These are phyloP conservation scores for Furnarius figulus DNA, from an alignment of 2,113 vertebrate genomes.

Conservation along the genomic window DNA sequence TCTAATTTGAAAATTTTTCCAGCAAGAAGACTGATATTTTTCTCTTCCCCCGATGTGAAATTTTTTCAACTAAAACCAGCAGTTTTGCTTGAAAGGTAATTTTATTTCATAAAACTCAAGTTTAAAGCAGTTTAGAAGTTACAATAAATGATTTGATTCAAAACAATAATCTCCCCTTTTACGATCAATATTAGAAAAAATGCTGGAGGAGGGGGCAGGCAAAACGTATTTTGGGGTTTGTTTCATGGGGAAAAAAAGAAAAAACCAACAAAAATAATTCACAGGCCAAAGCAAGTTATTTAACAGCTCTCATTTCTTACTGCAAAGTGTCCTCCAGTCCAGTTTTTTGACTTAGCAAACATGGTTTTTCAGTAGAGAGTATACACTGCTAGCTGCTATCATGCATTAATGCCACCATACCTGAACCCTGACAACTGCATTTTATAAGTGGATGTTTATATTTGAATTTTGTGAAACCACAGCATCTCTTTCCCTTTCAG, in stretches of 20 bases:
- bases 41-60: not conserved
- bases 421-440: not conserved
- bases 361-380: not conserved
- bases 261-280: not conserved
- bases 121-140: not conserved
- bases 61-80: not conserved
- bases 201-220: rapidly evolving
- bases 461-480: constrained; percentile 24
- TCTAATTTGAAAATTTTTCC: not conserved
- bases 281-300: not conserved
- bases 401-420: not conserved
- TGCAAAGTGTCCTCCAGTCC: not conserved
- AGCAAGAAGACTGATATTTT: not conserved
- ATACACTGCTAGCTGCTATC: not conserved
- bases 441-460: constrained; percentile 29
- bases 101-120: not conserved
- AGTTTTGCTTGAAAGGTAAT: not conserved
- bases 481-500: constrained; percentile 15
- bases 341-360: not conserved
- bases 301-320: not conserved
- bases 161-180: not conserved
- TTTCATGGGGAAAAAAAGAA: not conserved
- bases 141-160: not conserved
- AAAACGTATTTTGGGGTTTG: not conserved
- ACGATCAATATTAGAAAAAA: not conserved